These are phyloP conservation scores for Lasioglossum figueresi DNA, from an alignment of 2,888 invertebrate genomes.

Conservation along the genomic window DNA sequence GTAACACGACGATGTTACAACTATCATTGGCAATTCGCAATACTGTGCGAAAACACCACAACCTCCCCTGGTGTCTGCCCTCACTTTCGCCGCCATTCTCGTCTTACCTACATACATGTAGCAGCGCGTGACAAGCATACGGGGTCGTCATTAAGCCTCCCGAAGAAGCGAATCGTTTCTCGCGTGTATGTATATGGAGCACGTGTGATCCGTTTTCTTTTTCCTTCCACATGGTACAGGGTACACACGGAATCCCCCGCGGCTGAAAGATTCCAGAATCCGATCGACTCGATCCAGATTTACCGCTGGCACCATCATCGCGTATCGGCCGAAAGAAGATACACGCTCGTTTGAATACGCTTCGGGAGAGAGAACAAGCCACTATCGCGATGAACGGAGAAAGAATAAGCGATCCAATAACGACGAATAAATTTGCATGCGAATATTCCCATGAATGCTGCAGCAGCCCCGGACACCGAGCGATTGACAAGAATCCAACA, in stretches of 20 bases:
- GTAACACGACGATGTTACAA: not conserved
- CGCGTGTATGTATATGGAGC: conserved; percentile 60
- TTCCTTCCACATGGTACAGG: conserved; percentile 26
- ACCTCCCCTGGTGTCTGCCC: conserved; percentile 26
- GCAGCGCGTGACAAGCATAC: conserved; percentile 77
- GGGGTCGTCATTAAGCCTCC: conserved; percentile 72
- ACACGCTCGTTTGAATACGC: not conserved
- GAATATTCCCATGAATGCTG: not conserved
- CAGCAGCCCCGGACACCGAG: not conserved
- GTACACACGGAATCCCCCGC: not conserved
- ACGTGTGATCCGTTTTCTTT: conserved; percentile 27
- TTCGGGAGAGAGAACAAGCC: not conserved
- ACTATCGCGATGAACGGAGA: conserved; percentile 4
- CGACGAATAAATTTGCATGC: conserved; percentile 7
- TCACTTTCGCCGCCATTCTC: conserved; percentile 75
- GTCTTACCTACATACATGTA: conserved; percentile 55
- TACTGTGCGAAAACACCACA: not conserved
- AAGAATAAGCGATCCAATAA: not conserved
- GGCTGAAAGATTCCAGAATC: not conserved
- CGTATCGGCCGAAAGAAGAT: not conserved
- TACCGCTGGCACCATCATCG: not conserved
- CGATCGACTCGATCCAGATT: not conserved
- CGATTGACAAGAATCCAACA: not conserved
- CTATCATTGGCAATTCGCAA: not conserved
- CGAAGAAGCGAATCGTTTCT: conserved; percentile 66